phyloP scores from a whole-genome alignment of 2,113 vertebrate species.

The Siniperca chuatsi region DNA sequence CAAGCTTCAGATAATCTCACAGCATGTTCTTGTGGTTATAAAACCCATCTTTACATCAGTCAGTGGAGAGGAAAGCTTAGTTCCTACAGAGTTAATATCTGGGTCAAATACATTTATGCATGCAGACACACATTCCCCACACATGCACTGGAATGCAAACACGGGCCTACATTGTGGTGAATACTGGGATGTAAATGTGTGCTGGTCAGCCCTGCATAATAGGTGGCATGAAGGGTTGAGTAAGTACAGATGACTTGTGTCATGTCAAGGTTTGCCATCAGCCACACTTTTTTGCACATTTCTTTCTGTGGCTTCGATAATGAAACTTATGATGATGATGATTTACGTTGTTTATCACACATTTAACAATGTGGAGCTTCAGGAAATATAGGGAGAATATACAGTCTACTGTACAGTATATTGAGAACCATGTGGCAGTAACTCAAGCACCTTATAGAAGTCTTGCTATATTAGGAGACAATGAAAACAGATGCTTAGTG shows the following conservation, averaged over 20 bases:
- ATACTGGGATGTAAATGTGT: conserved; percentile 9
- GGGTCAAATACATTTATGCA: conserved; percentile 66
- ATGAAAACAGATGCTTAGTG: background rate
- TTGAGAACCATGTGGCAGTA: background rate
- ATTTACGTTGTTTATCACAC: background rate
- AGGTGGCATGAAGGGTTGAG: conserved; percentile 32
- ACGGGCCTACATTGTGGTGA: background rate
- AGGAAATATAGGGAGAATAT: background rate
- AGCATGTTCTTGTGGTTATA: conserved; percentile 58
- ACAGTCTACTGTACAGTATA: background rate
- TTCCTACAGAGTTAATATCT: conserved; percentile 61
- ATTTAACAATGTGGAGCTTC: background rate
- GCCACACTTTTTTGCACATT: background rate
- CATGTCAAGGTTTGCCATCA: conserved; percentile 64
- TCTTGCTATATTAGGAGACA: background rate
- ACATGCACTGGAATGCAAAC: conserved; percentile 11
- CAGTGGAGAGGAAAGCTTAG: conserved; percentile 44
- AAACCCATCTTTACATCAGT: conserved; percentile 51
- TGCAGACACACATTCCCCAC: conserved; percentile 1
- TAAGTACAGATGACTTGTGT: conserved; percentile 65
- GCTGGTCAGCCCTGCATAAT: conserved; percentile 35
- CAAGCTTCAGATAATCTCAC: conserved; percentile 57
- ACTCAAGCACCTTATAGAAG: background rate
- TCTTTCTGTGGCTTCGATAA: background rate
- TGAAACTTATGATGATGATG: background rate